Evolutionary conservation across 1,140 invertebrate species (phyloP), one percentile per base, ranked within the genome.

Genomic region (Neuroterus valhalla): DNA sequence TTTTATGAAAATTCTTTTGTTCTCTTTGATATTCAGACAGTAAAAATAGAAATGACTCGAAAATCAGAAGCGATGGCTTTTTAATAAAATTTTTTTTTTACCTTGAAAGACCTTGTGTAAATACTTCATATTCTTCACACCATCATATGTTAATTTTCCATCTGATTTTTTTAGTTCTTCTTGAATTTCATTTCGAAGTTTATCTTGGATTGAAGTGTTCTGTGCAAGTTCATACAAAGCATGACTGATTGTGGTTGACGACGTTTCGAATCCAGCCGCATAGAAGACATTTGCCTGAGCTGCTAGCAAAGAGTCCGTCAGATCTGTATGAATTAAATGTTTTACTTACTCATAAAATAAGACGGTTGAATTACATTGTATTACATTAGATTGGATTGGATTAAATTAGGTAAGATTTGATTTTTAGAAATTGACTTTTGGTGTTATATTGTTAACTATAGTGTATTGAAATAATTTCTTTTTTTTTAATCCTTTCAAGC

Each of bases 231-330:
- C 88, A 50, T 88, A 90, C 8, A 91, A 66, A 6, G 86, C 79
- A 72, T 89, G 88, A 6, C 86, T 83, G 14, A 94, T 85, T 0
- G 91, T 87, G 5, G 87, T 84, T 5, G 92, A 89, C 3, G 92
- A 92, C 0, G 93, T 93, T 69, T 93, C 92, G 72, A 90, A 93
- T 17, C 92, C 92, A 50, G 92, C 92, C 10, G 91, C 43, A n/a
- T 92, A 87, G 72, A 92, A 91, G 12, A 91, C 74, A 11, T 90
- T 84, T 1, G 84, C 80, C 75, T 91, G 89, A 0, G 89, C 88
- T 4, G 85, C 73, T 3, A 87, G 45, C 0, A 84, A 72, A 0
- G 71, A 73, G 11, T 89, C 86, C 1, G 81, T 86, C 17, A 86
- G 70, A 68, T 87, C 88, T 89, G 66, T 43, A 79, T 68, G 74